Conservation (phyloP, 2,797 vertebrate genomes). For the Furcifer pardalis region DNA sequence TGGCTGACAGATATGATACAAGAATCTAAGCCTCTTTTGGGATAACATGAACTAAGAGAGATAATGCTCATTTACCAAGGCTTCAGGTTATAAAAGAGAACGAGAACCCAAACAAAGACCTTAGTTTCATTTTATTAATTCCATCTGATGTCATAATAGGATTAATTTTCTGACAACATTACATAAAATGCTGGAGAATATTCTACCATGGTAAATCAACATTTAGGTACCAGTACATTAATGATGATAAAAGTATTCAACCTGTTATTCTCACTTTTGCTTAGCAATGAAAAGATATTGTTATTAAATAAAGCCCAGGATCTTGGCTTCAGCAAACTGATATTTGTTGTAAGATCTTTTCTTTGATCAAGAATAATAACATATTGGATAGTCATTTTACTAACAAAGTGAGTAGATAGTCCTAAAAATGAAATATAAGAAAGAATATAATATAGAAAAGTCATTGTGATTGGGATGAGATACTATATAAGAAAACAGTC, state of each 20-base stretch:
- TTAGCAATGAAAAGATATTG: neutral
- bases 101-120: conserved; percentile 23
- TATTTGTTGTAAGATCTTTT: neutral
- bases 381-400: conserved; percentile 4
- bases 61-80: neutral
- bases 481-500: neutral
- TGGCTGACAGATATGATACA: conserved; percentile 40
- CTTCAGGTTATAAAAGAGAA: neutral
- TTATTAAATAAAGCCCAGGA: neutral
- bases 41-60: neutral
- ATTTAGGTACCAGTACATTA: neutral
- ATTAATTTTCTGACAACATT: conserved; percentile 15
- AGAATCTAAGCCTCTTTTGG: neutral
- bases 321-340: conserved; percentile 16
- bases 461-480: neutral
- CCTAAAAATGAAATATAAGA: conserved; percentile 3
- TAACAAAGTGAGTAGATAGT: neutral
- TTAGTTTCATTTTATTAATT: conserved; percentile 2
- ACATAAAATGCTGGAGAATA: conserved; percentile 11
- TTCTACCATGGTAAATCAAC: neutral
- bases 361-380: conserved; percentile 18
- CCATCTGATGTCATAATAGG: neutral
- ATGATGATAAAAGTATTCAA: too few relatives aligned
- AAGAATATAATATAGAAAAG: neutral
- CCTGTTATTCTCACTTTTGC: too few relatives aligned